Percentiles rank a stretch among this genome's conserved stretches.
phyloP scores from a whole-genome alignment of 2,113 vertebrate genomes.

The Cebidichthys violaceus region DNA sequence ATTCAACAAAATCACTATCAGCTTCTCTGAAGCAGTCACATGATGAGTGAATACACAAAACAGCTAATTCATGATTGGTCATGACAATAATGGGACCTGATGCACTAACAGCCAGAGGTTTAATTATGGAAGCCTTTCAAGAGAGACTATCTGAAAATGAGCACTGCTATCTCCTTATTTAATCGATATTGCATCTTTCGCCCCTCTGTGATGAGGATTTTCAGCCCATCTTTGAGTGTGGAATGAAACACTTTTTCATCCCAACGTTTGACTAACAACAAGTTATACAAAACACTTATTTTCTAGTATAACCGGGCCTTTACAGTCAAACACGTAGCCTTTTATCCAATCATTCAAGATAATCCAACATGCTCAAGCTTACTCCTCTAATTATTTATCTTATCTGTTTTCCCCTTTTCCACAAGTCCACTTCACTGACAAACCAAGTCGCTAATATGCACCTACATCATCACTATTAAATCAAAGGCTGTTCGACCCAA shows the following conservation, averaged over 20 bases:
- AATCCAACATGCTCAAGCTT: neutral
- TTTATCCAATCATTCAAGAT: neutral
- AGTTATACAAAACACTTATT: neutral
- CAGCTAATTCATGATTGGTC: neutral
- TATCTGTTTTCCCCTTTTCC: neutral
- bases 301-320: neutral
- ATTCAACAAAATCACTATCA: neutral
- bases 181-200: neutral
- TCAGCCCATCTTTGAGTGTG: neutral
- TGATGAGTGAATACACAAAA: neutral
- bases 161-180: neutral
- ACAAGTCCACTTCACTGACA: neutral
- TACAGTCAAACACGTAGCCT: neutral
- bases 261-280: neutral
- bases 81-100: neutral
- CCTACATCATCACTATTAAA: neutral
- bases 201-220: neutral
- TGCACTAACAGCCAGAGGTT: neutral
- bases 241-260: neutral
- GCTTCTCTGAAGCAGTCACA: neutral
- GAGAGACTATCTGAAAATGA: neutral
- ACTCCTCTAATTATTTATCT: neutral
- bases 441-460: neutral
- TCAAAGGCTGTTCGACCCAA: neutral
- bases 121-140: neutral